Evolutionary conservation across 2,797 vertebrate species (phyloP), one percentile per base, ranked within the genome.

Genomic region (Halcyon chelicuti): DNA sequence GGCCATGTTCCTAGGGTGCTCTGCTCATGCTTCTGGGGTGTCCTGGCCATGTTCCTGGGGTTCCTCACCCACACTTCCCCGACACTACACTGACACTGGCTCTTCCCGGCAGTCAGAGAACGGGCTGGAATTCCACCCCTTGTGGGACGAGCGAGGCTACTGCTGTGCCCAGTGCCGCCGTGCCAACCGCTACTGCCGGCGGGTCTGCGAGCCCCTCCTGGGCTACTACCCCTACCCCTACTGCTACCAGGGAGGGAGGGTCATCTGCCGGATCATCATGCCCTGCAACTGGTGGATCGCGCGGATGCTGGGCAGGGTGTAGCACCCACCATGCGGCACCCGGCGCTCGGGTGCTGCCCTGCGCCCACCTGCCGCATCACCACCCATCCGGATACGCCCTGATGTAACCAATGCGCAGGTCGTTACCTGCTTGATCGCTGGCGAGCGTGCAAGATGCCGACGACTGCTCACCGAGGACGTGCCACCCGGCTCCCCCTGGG

Each of bases 271-370:
- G 55, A 94, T 99, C 87, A 99, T 99, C 95, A 99, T 99, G 99
- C 99, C 99, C 37, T 99, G 99, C 98, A 99, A 99, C 98, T 99
- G 99, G 99, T 99, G 99, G 99, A 98, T 99, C 13, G 99, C 99
- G 1, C 98, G 99, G 61, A 99, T 99, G 99, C 97, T 99, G 95
- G 99, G 99, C 78, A 98, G 99, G 91, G 97, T 99, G 95, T 99
- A 98, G 88, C 65, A 10, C 73, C 52, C 15, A 1, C 29, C 3
- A 1, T 2, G 26, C 29, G 46, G 92, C 78, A 22, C 86, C 72
- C 37, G 4, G 33, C 1, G 0, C 51, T 29, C 2, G 51, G 40
- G 33, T 33, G 26, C 55, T 54, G 26, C 17, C 14, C 14, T 11
- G 3, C 2, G 19, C 70, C 51, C 14, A 0, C 42, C 84, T 14